Evolutionary conservation across 2,888 invertebrate genomes (phyloP).

Genomic region (Drosophila nr. fundita): DNA sequence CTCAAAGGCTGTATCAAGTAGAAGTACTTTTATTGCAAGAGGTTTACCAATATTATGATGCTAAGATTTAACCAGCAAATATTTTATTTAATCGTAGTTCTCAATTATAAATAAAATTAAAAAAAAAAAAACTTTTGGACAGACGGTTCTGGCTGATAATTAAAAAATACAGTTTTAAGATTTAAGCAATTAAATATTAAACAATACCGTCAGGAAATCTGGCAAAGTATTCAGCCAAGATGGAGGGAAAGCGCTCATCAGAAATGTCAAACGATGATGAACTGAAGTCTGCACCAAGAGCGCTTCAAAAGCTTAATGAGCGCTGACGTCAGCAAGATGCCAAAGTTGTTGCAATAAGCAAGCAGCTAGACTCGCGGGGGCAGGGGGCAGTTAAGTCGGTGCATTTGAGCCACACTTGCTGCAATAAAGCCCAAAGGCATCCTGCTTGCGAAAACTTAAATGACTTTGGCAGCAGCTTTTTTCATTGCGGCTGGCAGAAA

Average conservation of each 20-base stretch:
- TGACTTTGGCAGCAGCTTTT: slow-evolving; percentile 16
- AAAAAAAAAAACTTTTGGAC: too few species aligned
- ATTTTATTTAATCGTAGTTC: neutral
- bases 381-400: neutral
- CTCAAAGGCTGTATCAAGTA: slow-evolving; percentile 1
- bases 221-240: neutral
- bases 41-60: neutral
- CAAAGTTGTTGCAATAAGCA: slow-evolving; percentile 41
- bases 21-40: slow-evolving; percentile 10
- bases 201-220: neutral
- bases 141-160: too few species aligned
- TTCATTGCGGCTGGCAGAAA: slow-evolving; percentile 8
- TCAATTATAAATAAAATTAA: too few species aligned
- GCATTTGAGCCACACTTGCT: neutral
- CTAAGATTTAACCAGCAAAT: neutral
- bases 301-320: slow-evolving; percentile 51
- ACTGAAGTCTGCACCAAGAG: neutral
- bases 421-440: neutral
- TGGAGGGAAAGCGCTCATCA: neutral
- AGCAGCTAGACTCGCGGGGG: neutral
- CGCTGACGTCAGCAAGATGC: slow-evolving; percentile 40
- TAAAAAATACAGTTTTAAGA: neutral
- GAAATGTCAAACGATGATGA: slow-evolving; percentile 14
- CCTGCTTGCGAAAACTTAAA: slow-evolving; percentile 13
- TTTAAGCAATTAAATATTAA: neutral